These are phyloP conservation scores for Hipparchia sbordonii DNA, from an alignment of 2,888 invertebrate species.

Conservation along the genomic window DNA sequence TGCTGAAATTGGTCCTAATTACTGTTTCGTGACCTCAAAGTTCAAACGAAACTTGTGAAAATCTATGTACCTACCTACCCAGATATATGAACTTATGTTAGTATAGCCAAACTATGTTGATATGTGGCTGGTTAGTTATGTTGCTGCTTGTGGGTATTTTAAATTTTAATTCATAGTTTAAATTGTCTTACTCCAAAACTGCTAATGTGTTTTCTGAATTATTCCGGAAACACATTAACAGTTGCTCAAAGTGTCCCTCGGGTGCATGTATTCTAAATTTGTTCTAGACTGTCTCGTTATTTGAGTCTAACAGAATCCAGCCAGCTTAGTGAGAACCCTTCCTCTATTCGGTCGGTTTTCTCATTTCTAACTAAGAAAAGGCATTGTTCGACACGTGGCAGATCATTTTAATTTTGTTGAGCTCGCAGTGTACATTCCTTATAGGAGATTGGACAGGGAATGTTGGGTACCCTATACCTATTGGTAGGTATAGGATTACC, in stretches of 20 bases:
- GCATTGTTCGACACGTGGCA: constrained; percentile 43
- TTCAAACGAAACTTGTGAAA: too few relatives aligned
- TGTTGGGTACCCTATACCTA: constrained; percentile 45
- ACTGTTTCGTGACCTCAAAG: background rate
- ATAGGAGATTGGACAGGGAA: constrained; percentile 57
- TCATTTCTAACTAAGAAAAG: constrained; percentile 34
- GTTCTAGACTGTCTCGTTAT: constrained; percentile 73
- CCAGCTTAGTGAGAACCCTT: constrained; percentile 58
- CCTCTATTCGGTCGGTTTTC: constrained; percentile 47
- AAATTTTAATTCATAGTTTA: constrained; percentile 27
- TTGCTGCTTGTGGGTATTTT: background rate
- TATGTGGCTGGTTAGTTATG: background rate
- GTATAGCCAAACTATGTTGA: too few relatives aligned
- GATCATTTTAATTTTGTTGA: constrained; percentile 58
- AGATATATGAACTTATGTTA: too few relatives aligned
- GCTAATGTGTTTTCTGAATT: too few relatives aligned
- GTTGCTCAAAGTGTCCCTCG: constrained; percentile 63
- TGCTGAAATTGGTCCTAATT: too few relatives aligned
- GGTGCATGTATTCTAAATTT: constrained; percentile 70
- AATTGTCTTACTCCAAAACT: too few relatives aligned
- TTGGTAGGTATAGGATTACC: constrained; percentile 43
- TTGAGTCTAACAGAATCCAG: constrained; percentile 62
- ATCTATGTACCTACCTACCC: background rate
- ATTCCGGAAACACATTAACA: constrained; percentile 55
- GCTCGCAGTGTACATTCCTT: constrained; percentile 45